Conservation (phyloP, 1,140 invertebrate genomes). For the Drosophila mauritiana region DNA sequence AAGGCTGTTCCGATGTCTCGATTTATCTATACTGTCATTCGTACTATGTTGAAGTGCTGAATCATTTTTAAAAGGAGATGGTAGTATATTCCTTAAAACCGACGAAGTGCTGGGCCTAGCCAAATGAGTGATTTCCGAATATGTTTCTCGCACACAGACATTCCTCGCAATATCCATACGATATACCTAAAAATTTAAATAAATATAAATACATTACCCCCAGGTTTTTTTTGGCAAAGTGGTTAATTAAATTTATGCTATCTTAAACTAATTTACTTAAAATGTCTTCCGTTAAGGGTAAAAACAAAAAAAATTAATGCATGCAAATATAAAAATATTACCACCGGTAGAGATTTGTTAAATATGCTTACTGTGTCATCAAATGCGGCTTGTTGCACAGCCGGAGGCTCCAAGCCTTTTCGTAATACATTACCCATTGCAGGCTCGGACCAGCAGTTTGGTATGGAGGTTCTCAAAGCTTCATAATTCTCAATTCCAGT, state of each 20-base stretch:
- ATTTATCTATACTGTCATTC: conserved; percentile 31
- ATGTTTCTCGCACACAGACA: conserved; percentile 85
- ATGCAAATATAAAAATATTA: background rate
- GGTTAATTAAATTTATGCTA: background rate
- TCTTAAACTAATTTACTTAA: conserved; percentile 22
- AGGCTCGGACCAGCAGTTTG: conserved; percentile 91
- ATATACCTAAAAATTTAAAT: conserved; percentile 86
- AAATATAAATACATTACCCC: background rate
- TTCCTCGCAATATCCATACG: conserved; percentile 93
- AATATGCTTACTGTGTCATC: conserved; percentile 88
- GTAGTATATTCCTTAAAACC: background rate
- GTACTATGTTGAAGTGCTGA: conserved; percentile 24
- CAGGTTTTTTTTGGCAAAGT: background rate
- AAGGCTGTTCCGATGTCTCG: conserved; percentile 69
- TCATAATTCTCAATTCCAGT: conserved; percentile 89
- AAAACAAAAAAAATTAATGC: background rate
- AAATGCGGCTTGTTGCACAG: conserved; percentile 93
- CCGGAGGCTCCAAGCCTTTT: conserved; percentile 87
- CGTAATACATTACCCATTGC: conserved; percentile 86
- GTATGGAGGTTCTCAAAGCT: conserved; percentile 88
- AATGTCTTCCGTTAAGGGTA: conserved; percentile 41
- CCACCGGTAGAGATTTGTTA: background rate
- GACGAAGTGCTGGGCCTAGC: conserved; percentile 18
- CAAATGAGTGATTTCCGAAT: conserved; percentile 53
- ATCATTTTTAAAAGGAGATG: conserved; percentile 38